phyloP scores from a whole-genome alignment of 2,797 vertebrate species.

The Pyrocephalus nanus region DNA sequence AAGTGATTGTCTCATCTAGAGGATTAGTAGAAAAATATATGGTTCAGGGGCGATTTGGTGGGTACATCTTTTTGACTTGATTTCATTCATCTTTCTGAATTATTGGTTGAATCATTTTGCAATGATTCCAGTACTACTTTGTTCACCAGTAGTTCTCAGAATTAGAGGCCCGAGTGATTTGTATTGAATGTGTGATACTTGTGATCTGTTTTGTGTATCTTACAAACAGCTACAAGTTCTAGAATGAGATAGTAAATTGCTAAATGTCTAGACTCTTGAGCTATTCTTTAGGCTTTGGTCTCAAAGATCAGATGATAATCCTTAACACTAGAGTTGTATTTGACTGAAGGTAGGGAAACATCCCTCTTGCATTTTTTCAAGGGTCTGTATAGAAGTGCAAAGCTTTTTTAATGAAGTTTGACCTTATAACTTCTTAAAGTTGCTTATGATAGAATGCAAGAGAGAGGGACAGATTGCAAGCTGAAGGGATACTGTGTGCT shows the following conservation, averaged over 20 bases:
- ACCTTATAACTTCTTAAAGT: not conserved
- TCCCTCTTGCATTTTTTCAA: not conserved
- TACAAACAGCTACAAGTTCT: not conserved
- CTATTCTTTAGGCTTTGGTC: not conserved
- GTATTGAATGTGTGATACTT: fast-evolving
- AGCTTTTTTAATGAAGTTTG: not conserved
- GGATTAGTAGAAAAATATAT: not conserved
- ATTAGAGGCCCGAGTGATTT: not conserved
- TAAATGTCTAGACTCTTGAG: not conserved
- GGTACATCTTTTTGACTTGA: not conserved
- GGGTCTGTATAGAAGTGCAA: not conserved
- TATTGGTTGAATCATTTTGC: not conserved
- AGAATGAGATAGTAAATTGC: not conserved
- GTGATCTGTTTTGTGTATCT: not conserved
- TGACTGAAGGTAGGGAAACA: not conserved
- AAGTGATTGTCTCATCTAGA: not conserved
- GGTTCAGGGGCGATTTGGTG: not conserved
- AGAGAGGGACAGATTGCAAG: not conserved
- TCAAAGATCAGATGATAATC: not conserved
- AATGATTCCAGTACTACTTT: not conserved
- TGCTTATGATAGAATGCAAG: not conserved
- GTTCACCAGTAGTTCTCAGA: not conserved
- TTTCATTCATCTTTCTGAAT: not conserved
- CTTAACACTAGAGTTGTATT: not conserved
- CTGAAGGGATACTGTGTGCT: not conserved